Evolutionary conservation across 2,797 vertebrate species (phyloP).

Genomic region (Macropus fuliginosus): DNA sequence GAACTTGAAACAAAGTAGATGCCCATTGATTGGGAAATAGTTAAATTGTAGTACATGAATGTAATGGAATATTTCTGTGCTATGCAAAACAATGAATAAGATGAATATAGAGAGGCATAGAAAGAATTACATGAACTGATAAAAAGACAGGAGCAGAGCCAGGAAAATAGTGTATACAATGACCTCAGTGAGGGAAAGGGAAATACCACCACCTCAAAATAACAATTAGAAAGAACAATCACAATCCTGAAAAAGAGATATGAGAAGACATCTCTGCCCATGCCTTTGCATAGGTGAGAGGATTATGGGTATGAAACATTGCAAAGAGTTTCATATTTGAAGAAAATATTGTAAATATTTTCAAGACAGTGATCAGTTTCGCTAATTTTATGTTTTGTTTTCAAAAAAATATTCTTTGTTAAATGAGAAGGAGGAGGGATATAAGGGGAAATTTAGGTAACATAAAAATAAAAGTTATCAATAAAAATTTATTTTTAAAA

Average conservation of each 20-base stretch:
- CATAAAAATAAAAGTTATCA: no score
- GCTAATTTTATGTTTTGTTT: not conserved
- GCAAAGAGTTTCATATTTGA: not conserved
- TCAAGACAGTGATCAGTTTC: not conserved
- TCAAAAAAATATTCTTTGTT: not conserved
- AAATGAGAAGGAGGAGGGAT: not conserved
- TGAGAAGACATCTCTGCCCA: not conserved
- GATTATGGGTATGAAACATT: not conserved
- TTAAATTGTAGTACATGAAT: not conserved
- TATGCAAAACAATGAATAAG: not conserved
- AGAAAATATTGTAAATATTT: not conserved
- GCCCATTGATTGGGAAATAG: not conserved
- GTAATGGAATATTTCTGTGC: not conserved
- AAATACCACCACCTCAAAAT: not conserved
- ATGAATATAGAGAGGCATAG: not conserved
- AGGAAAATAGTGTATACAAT: not conserved
- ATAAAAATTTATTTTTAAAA: no score
- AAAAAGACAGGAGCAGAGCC: not conserved
- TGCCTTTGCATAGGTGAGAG: not conserved
- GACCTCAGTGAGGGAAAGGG: not conserved
- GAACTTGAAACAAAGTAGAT: not conserved
- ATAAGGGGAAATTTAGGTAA: not conserved
- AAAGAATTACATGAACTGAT: not conserved
- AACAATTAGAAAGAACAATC: not conserved
- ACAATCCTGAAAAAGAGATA: not conserved